Conservation (phyloP, 2,888 invertebrate genomes). For the Capitulum mitella region DNA sequence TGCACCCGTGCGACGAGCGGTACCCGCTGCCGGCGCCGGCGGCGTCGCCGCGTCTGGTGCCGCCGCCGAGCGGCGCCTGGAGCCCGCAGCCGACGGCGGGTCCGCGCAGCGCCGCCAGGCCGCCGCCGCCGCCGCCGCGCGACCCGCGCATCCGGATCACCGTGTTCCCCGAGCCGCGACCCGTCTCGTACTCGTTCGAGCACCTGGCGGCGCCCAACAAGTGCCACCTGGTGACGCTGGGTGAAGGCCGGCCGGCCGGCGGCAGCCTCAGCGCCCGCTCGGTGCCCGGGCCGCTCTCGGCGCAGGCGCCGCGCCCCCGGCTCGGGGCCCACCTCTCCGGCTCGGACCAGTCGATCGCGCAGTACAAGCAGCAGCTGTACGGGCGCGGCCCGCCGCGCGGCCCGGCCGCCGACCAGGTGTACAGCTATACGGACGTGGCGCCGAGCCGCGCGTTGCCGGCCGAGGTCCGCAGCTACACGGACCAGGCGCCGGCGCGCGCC, state of each 20-base stretch:
- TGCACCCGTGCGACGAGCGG: background rate
- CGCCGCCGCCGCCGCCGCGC: constrained; percentile 13
- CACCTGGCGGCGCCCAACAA: constrained; percentile 19
- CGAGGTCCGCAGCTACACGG: too few species aligned
- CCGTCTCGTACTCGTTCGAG: constrained; percentile 35
- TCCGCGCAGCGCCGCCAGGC: background rate
- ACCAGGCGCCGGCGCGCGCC: background rate
- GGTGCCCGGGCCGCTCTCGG: background rate
- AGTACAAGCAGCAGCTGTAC: constrained; percentile 16
- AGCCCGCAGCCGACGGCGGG: background rate
- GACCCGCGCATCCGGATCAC: constrained; percentile 15
- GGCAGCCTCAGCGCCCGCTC: background rate
- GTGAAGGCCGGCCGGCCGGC: background rate
- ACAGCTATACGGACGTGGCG: background rate
- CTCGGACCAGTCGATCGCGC: constrained; percentile 20
- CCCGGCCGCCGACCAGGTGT: background rate
- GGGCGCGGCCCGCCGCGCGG: background rate
- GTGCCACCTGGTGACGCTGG: background rate
- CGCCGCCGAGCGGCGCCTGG: background rate
- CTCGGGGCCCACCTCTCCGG: background rate
- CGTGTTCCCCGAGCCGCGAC: constrained; percentile 24
- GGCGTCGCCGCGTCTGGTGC: background rate
- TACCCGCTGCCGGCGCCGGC: background rate
- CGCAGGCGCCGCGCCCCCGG: background rate
- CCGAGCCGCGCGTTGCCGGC: background rate